phyloP scores from a whole-genome alignment of 1,140 invertebrate species.

The Drosophila seguyi region DNA sequence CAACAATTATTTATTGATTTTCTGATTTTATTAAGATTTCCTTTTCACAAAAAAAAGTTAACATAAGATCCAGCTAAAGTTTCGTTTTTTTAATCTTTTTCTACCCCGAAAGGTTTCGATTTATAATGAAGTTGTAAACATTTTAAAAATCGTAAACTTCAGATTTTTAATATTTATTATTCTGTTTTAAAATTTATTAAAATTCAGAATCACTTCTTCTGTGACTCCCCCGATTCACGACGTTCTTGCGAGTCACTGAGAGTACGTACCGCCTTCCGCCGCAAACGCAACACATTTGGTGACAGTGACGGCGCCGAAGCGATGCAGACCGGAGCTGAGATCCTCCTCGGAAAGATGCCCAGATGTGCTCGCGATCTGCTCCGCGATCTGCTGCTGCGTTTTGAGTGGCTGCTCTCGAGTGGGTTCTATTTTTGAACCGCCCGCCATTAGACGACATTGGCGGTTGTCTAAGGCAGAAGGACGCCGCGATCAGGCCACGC shows the following conservation, averaged over 20 bases:
- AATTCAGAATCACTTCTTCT: neutral
- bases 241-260: slow-evolving; percentile 20
- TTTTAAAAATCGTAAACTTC: neutral
- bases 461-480: slow-evolving; percentile 64
- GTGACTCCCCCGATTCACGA: slow-evolving; percentile 4
- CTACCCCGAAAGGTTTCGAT: rapidly evolving
- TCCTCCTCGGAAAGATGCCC: slow-evolving; percentile 26
- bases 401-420: slow-evolving; percentile 82
- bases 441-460: slow-evolving; percentile 69
- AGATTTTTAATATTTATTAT: neutral
- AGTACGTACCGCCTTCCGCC: slow-evolving; percentile 63
- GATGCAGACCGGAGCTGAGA: slow-evolving; percentile 44
- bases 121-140: neutral
- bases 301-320: slow-evolving; percentile 43
- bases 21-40: neutral
- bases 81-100: neutral
- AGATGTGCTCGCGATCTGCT: slow-evolving; percentile 55
- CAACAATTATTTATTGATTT: neutral
- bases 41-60: neutral
- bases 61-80: neutral
- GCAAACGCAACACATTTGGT: slow-evolving; percentile 82
- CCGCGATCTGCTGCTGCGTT: slow-evolving; percentile 46
- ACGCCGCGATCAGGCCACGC: slow-evolving; percentile 62
- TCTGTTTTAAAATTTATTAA: neutral
- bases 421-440: slow-evolving; percentile 79